Percentiles rank a stretch among this genome's conserved stretches.
Conservation (phyloP, 2,113 vertebrate genomes). For the Urocitellus parryii region DNA sequence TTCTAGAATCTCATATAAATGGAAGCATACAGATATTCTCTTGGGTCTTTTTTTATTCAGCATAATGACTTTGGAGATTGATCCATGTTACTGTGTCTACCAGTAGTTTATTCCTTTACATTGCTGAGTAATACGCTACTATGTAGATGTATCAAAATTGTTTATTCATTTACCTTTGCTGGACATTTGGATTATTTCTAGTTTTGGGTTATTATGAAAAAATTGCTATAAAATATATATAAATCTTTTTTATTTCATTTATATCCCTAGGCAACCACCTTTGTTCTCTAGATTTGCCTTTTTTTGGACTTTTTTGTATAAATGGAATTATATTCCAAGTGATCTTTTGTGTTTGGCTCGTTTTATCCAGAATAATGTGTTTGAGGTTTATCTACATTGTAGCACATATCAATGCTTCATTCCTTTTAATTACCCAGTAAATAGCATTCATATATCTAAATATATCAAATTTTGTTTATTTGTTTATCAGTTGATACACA, state of each 20-base stretch:
- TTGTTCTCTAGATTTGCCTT: neutral
- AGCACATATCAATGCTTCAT: neutral
- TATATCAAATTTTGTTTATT: neutral
- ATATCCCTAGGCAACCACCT: neutral
- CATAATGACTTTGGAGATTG: neutral
- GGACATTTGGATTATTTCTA: neutral
- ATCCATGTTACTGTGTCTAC: neutral
- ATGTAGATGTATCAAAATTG: neutral
- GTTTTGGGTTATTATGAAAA: neutral
- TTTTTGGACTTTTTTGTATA: neutral
- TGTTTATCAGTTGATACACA: neutral
- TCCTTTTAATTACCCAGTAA: neutral
- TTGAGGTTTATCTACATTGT: neutral
- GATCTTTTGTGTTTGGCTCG: slow-evolving; percentile 1
- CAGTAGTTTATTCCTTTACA: neutral
- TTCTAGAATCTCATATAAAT: neutral
- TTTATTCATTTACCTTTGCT: neutral
- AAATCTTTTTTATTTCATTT: neutral
- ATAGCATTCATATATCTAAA: neutral
- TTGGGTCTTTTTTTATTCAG: slow-evolving; percentile 22
- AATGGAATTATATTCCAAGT: neutral
- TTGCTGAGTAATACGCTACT: neutral
- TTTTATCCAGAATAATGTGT: neutral
- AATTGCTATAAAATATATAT: neutral
- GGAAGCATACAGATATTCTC: neutral